These are phyloP conservation scores for Taurulus bubalis DNA, from an alignment of 2,113 vertebrate species.

Conservation along the genomic window DNA sequence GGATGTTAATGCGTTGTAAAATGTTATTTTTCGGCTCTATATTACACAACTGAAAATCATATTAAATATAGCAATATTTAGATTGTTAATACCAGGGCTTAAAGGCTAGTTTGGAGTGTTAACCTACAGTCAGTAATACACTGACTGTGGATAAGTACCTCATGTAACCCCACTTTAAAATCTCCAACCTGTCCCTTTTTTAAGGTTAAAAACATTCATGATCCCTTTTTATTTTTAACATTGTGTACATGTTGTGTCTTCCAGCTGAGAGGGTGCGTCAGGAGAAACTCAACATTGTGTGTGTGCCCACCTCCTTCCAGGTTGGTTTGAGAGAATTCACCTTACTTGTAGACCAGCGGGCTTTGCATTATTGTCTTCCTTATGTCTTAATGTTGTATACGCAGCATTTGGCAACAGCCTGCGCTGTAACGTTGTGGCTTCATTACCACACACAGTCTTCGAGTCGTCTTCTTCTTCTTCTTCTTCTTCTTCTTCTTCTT, in stretches of 20 bases:
- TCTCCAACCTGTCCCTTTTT: too few relatives aligned
- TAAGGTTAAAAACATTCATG: not conserved
- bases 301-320: constrained; percentile 97
- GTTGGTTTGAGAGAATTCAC: constrained; percentile 68
- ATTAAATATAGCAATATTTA: not conserved
- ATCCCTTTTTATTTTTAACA: not conserved
- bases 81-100: not conserved
- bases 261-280: constrained; percentile 93
- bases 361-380: not conserved
- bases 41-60: too few relatives aligned
- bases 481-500: not conserved
- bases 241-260: constrained; percentile 10
- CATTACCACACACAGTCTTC: not conserved
- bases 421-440: not conserved
- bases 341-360: not conserved
- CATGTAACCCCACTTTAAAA: too few relatives aligned
- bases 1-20: too few relatives aligned
- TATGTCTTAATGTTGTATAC: too few relatives aligned
- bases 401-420: not conserved
- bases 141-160: too few relatives aligned
- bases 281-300: constrained; percentile 92
- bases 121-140: too few relatives aligned
- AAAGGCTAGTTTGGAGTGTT: too few relatives aligned
- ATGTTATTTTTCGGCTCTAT: too few relatives aligned
- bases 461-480: not conserved